Conservation (phyloP, 2,113 vertebrate species). For the Clupea harengus region DNA sequence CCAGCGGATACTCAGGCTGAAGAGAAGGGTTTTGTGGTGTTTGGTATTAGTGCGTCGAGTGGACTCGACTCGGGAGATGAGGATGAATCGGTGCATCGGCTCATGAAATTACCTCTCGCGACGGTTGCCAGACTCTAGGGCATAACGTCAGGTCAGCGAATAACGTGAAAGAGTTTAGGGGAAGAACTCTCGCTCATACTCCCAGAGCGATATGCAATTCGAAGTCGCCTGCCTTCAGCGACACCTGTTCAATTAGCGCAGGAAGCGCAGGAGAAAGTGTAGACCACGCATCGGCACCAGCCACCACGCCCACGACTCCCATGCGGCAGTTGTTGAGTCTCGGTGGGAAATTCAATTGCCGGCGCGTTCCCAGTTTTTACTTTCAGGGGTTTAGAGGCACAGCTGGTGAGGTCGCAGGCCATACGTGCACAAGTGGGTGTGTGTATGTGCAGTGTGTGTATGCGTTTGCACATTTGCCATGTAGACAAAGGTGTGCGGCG, state of each 20-base stretch:
- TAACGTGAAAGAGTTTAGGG: background rate
- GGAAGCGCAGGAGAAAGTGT: background rate
- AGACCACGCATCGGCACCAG: background rate
- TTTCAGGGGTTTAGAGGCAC: background rate
- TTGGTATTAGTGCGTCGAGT: background rate
- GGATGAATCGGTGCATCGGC: background rate
- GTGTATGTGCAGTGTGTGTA: background rate
- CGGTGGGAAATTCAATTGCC: background rate
- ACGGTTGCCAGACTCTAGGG: background rate
- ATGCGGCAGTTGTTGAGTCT: background rate
- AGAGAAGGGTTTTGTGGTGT: background rate
- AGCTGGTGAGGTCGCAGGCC: slow-evolving; percentile 3
- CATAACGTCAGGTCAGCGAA: background rate
- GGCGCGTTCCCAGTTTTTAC: background rate
- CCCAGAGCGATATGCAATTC: background rate
- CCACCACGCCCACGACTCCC: background rate
- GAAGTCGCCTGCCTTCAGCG: background rate
- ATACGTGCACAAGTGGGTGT: background rate
- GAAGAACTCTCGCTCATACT: background rate
- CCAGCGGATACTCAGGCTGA: background rate
- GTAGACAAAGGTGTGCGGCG: background rate
- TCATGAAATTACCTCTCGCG: background rate
- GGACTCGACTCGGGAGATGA: background rate
- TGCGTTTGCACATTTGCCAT: background rate
- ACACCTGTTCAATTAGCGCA: background rate